Evolutionary conservation across 2,797 vertebrate genomes (phyloP).

Genomic region (Darevskia nairensis): DNA sequence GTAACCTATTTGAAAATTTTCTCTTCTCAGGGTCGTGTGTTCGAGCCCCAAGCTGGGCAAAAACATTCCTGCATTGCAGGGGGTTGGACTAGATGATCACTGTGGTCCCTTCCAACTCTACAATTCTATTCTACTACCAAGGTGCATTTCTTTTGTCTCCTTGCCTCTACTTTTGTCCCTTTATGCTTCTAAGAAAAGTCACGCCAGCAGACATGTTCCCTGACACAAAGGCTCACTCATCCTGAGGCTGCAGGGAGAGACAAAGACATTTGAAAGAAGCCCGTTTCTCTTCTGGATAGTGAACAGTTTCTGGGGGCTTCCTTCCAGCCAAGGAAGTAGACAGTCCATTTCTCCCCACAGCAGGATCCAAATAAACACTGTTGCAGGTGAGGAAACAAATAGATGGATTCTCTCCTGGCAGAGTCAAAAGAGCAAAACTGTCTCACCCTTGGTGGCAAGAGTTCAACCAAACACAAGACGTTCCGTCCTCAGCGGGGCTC

Average conservation of each 20-base stretch:
- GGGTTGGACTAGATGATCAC: too few species aligned
- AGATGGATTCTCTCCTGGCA: slow-evolving; percentile 41
- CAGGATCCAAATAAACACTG: slow-evolving; percentile 46
- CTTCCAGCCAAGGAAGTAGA: slow-evolving; percentile 30
- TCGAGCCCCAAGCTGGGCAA: too few species aligned
- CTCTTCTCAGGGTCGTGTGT: too few species aligned
- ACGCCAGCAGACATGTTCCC: background rate
- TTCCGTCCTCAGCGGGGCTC: slow-evolving; percentile 41
- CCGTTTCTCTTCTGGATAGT: slow-evolving; percentile 32
- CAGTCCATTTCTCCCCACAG: slow-evolving; percentile 29
- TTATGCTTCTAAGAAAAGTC: slow-evolving; percentile 12
- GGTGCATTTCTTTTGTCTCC: background rate
- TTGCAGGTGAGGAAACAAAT: slow-evolving; percentile 44
- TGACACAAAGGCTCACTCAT: background rate
- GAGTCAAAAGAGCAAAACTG: slow-evolving; percentile 45
- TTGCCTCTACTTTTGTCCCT: slow-evolving; percentile 1
- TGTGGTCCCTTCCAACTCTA: too few species aligned
- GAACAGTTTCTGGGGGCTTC: background rate
- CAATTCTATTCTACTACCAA: background rate
- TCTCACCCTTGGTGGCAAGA: slow-evolving; percentile 17
- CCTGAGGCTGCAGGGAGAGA: background rate
- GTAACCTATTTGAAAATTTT: background rate
- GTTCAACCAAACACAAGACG: slow-evolving; percentile 59
- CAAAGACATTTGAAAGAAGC: background rate
- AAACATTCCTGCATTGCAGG: too few species aligned